Conservation (phyloP, 2,888 invertebrate species). For the Malthinus seriepunctatus region DNA sequence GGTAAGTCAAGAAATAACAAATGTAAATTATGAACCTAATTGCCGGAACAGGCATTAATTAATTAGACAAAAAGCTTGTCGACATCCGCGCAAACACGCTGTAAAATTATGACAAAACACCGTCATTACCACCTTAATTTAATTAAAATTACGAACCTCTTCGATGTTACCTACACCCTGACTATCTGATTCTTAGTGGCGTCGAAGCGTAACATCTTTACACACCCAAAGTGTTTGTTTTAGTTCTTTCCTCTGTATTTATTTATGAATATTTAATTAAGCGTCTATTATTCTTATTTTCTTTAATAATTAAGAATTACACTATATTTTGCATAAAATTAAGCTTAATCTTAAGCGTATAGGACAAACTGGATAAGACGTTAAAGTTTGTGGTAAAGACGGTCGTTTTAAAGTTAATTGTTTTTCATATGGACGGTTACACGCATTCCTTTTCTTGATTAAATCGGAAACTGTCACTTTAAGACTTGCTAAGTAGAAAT, state of each 20-base stretch:
- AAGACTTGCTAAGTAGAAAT: constrained; percentile 54
- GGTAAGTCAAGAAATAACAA: constrained; percentile 35
- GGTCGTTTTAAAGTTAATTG: constrained; percentile 14
- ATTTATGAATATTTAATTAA: constrained; percentile 35
- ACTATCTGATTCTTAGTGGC: constrained; percentile 37
- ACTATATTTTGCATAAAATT: too few species aligned
- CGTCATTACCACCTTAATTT: constrained; percentile 44
- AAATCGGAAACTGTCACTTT: constrained; percentile 49
- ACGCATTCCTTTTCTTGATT: constrained; percentile 34
- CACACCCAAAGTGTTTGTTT: constrained; percentile 31
- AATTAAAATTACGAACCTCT: constrained; percentile 39
- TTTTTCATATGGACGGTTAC: constrained; percentile 15
- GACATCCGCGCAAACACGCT: constrained; percentile 48
- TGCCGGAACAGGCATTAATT: constrained; percentile 52
- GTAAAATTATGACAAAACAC: constrained; percentile 51
- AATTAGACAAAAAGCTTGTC: constrained; percentile 50
- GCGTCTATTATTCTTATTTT: constrained; percentile 16
- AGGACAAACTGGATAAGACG: background rate
- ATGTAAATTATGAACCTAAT: constrained; percentile 40
- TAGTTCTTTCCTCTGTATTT: constrained; percentile 28
- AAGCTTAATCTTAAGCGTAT: background rate
- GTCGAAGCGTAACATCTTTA: constrained; percentile 36
- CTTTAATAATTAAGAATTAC: too few species aligned
- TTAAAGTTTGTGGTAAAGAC: background rate
- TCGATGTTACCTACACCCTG: constrained; percentile 37